phyloP scores from a whole-genome alignment of 2,888 invertebrate genomes.

The Hanleya hanleyi region DNA sequence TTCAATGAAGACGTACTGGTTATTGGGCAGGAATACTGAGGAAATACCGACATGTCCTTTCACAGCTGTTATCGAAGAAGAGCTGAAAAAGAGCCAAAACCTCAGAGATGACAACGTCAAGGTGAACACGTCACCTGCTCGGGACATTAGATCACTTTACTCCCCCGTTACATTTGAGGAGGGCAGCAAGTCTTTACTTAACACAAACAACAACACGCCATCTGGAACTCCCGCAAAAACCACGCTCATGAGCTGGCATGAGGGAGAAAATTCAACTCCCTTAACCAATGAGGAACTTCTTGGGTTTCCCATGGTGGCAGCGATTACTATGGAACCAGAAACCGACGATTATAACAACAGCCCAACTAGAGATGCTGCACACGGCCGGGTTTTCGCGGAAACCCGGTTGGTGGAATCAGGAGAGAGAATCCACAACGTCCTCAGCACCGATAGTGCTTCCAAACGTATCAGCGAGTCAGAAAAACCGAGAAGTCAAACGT shows the following conservation, averaged over 20 bases:
- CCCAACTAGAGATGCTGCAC: not conserved
- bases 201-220: not conserved
- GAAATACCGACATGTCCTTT: constrained; percentile 44
- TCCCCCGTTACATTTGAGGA: constrained; percentile 62
- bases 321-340: not conserved
- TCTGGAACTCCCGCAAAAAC: not conserved
- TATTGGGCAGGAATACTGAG: constrained; percentile 32
- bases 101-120: constrained; percentile 6
- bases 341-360: not conserved
- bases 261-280: not conserved
- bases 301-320: not conserved
- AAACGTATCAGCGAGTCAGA: not conserved
- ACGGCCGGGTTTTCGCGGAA: not conserved
- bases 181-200: constrained; percentile 17
- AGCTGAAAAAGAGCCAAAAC: constrained; percentile 33
- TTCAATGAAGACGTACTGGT: constrained; percentile 60
- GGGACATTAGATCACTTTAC: constrained; percentile 44
- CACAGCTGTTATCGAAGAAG: constrained; percentile 44
- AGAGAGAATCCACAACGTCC: not conserved
- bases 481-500: not conserved
- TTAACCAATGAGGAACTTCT: not conserved
- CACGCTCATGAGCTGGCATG: not conserved
- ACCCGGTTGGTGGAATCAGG: not conserved
- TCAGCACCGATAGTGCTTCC: not conserved
- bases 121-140: not conserved